Evolutionary conservation across 2,888 invertebrate genomes (phyloP).

Genomic region (Smittia aterrima): DNA sequence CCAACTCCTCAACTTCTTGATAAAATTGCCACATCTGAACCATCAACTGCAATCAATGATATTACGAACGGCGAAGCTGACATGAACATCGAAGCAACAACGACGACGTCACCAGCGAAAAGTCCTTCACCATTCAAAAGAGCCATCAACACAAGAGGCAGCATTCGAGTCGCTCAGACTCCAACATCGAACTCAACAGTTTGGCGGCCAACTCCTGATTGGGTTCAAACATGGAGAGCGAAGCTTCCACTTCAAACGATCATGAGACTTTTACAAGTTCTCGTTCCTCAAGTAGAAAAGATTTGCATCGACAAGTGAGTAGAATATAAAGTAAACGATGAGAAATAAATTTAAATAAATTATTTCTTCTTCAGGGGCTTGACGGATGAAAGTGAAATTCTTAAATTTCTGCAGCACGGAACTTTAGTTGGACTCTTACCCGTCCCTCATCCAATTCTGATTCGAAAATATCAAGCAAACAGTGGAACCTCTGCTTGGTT

Average conservation of each 20-base stretch:
- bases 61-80: constrained; percentile 35
- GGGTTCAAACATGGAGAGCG: constrained; percentile 95
- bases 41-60: neutral
- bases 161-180: constrained; percentile 58
- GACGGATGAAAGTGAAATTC: constrained; percentile 98
- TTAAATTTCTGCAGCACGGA: constrained; percentile 98
- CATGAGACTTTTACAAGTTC: constrained; percentile 95
- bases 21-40: constrained; percentile 5
- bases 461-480: constrained; percentile 98
- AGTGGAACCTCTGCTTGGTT: constrained; percentile 99
- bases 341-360: neutral
- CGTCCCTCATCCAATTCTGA: constrained; percentile 98
- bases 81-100: neutral
- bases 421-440: constrained; percentile 95
- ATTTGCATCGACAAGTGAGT: constrained; percentile 97
- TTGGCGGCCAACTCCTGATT: constrained; percentile 93
- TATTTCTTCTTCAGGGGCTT: constrained; percentile 68
- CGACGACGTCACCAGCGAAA: neutral
- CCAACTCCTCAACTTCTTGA: constrained; percentile 52
- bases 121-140: neutral
- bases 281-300: constrained; percentile 99
- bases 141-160: constrained; percentile 57
- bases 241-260: constrained; percentile 98
- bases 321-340: neutral
- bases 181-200: constrained; percentile 46